These are phyloP conservation scores for Ferrisia virgata DNA, from an alignment of 2,888 invertebrate species.

Conservation along the genomic window DNA sequence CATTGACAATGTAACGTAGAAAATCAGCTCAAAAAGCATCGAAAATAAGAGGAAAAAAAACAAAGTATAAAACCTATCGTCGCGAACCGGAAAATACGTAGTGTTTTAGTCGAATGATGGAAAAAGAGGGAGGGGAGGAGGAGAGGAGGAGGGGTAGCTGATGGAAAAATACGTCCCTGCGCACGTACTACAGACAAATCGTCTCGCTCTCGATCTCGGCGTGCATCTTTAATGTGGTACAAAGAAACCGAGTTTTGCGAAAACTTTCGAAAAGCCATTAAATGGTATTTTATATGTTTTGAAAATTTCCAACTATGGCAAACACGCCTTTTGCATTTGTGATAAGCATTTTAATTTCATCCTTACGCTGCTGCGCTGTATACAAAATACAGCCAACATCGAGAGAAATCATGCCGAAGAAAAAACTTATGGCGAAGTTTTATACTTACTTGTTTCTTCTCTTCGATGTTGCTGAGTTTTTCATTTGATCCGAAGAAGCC, in stretches of 20 bases:
- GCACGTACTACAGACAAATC: background rate
- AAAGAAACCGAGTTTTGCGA: background rate
- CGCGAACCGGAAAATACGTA: background rate
- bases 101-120: too few species aligned
- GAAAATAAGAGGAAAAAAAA: background rate
- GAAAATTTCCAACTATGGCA: background rate
- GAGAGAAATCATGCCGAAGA: background rate
- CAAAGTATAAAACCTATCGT: background rate
- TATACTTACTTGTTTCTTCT: background rate
- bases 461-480: background rate
- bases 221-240: background rate
- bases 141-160: background rate
- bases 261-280: slow-evolving; percentile 1
- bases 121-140: background rate
- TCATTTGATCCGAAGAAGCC: background rate
- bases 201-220: background rate
- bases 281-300: slow-evolving; percentile 9
- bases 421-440: background rate
- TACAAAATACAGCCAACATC: too few species aligned
- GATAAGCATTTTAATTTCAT: slow-evolving; percentile 22
- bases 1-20: background rate
- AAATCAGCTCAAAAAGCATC: background rate
- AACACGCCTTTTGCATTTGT: slow-evolving; percentile 29
- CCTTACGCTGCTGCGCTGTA: too few species aligned
- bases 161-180: background rate